A percentile compares a stretch with the other conserved stretches of the same genome.
Evolutionary conservation across 2,888 invertebrate species (phyloP).

Genomic region (Ochlodes sylvanus): DNA sequence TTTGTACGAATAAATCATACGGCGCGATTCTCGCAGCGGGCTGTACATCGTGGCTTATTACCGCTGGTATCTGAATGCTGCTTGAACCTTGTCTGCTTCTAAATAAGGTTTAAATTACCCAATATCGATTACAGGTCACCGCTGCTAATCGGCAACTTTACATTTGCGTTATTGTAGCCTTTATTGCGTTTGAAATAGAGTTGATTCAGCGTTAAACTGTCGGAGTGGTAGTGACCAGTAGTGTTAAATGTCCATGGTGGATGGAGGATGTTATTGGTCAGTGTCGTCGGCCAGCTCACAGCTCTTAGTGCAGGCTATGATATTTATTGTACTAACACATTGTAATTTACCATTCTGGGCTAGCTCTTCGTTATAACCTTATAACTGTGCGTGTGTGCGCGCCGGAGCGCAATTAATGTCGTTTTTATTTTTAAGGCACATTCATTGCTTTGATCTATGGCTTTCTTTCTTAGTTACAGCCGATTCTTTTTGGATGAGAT

Average conservation of each 20-base stretch:
- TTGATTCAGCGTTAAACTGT: constrained; percentile 27
- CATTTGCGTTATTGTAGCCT: constrained; percentile 40
- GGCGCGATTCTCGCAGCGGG: constrained; percentile 66
- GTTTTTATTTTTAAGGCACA: constrained; percentile 12
- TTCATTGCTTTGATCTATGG: not conserved
- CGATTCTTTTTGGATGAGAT: no score
- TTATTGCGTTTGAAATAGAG: constrained; percentile 39
- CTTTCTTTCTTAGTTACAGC: not conserved
- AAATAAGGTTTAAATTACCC: constrained; percentile 45
- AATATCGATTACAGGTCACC: constrained; percentile 37
- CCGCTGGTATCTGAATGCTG: constrained; percentile 39
- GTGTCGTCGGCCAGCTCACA: constrained; percentile 61
- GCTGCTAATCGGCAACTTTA: constrained; percentile 45
- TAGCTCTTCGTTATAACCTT: constrained; percentile 28
- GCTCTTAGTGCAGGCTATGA: constrained; percentile 32
- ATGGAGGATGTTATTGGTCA: constrained; percentile 75
- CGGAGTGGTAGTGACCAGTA: constrained; percentile 44
- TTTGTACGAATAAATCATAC: constrained; percentile 73
- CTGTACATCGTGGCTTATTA: constrained; percentile 53
- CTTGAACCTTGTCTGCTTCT: constrained; percentile 33
- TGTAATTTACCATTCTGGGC: constrained; percentile 38
- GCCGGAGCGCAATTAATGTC: constrained; percentile 22
- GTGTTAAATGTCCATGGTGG: constrained; percentile 67
- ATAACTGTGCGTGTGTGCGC: constrained; percentile 25
- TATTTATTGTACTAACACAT: constrained; percentile 40